phyloP scores from a whole-genome alignment of 2,797 vertebrate genomes.

The Eulemur rubriventer region DNA sequence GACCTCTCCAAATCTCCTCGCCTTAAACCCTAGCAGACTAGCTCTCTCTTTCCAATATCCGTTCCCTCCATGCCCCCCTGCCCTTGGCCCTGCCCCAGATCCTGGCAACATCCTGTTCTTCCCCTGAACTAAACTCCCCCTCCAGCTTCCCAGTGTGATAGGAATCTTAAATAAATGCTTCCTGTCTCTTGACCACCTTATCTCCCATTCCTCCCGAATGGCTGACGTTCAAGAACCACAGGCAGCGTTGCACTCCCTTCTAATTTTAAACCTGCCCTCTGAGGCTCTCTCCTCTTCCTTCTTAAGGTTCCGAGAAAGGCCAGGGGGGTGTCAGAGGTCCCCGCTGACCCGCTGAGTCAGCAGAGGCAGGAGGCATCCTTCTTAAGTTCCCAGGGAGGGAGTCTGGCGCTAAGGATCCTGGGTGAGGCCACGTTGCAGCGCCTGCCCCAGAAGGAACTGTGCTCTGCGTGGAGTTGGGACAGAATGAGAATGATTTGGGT shows the following conservation, averaged over 20 bases:
- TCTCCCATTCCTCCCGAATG: constrained; percentile 71
- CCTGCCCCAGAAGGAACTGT: not conserved
- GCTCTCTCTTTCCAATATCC: constrained; percentile 58
- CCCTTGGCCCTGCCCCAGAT: constrained; percentile 58
- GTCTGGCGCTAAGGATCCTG: not conserved
- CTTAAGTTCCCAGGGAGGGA: constrained; percentile 38
- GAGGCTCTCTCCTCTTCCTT: constrained; percentile 18
- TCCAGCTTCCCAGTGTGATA: constrained; percentile 82
- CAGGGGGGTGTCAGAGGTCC: constrained; percentile 44
- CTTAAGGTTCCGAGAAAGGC: constrained; percentile 56
- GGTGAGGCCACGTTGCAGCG: fast-evolving
- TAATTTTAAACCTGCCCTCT: constrained; percentile 70
- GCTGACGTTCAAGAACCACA: constrained; percentile 77
- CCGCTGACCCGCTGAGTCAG: not conserved
- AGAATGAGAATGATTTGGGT: not conserved
- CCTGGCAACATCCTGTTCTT: constrained; percentile 84
- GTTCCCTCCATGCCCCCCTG: not conserved
- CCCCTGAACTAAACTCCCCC: constrained; percentile 78
- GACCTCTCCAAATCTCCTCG: constrained; percentile 72
- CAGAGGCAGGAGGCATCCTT: not conserved
- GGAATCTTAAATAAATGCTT: constrained; percentile 85
- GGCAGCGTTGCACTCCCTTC: constrained; percentile 45
- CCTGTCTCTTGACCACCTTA: constrained; percentile 80
- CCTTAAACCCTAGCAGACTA: constrained; percentile 12
- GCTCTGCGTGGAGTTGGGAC: fast-evolving